phyloP scores from a whole-genome alignment of 2,113 vertebrate genomes.

The Barnardius zonarius region DNA sequence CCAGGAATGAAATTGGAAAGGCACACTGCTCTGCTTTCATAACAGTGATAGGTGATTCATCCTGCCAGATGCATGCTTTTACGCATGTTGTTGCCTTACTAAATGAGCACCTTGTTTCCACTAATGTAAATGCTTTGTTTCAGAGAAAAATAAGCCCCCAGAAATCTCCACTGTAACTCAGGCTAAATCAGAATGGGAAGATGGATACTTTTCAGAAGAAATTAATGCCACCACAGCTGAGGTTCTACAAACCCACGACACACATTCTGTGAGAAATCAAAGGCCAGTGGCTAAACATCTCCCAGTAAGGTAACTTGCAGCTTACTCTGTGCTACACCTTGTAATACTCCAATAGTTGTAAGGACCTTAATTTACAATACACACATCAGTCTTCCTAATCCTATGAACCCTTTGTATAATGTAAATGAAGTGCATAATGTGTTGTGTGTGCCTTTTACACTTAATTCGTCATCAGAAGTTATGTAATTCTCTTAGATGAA shows the following conservation, averaged over 20 bases:
- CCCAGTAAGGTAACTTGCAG: slow-evolving; percentile 1
- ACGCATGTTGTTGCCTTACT: neutral
- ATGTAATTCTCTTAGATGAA: neutral
- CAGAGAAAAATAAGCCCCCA: slow-evolving; percentile 15
- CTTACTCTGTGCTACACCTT: neutral
- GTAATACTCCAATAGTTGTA: neutral
- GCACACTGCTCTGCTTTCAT: slow-evolving; percentile 49
- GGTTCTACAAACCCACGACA: neutral
- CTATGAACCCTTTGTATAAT: neutral
- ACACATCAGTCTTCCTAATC: neutral
- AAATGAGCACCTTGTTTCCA: neutral
- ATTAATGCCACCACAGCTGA: neutral
- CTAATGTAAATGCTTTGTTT: slow-evolving; percentile 4
- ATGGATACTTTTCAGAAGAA: neutral
- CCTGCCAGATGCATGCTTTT: neutral
- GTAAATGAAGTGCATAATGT: neutral
- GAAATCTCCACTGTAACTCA: neutral
- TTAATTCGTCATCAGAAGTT: neutral
- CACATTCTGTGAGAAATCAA: neutral
- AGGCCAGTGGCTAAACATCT: neutral
- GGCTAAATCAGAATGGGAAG: slow-evolving; percentile 18
- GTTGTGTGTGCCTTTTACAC: neutral
- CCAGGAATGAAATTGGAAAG: slow-evolving; percentile 57
- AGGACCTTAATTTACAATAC: neutral
- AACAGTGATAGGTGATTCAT: slow-evolving; percentile 50